These are phyloP conservation scores for Chalcis sispes DNA, from an alignment of 2,888 invertebrate species.

Conservation along the genomic window DNA sequence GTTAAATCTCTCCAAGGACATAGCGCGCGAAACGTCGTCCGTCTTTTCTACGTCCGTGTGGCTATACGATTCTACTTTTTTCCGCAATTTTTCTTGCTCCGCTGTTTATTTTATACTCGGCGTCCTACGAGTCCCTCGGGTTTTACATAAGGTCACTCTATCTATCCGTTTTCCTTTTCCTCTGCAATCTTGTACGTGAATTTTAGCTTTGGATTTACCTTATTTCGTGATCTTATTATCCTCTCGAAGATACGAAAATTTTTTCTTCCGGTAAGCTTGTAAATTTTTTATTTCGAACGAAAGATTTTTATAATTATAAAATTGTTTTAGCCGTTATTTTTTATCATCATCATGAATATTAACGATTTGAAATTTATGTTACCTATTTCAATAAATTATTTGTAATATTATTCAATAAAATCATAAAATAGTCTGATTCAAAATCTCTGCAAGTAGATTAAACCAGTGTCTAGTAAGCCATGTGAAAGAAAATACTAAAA, in stretches of 20 bases:
- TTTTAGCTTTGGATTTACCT: conserved; percentile 7
- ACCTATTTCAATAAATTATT: no score
- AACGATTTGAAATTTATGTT: no score
- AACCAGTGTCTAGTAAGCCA: no score
- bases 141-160: conserved; percentile 38
- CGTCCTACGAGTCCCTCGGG: conserved; percentile 26
- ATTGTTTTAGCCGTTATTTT: no score
- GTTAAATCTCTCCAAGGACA: conserved; percentile 46
- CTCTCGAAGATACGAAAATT: not conserved
- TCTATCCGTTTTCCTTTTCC: not conserved
- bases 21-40: conserved; percentile 37
- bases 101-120: conserved; percentile 49
- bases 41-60: conserved; percentile 34
- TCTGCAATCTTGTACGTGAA: not conserved
- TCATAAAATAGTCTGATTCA: no score
- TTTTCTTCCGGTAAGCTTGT: not conserved
- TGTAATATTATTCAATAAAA: no score
- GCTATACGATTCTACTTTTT: conserved; percentile 26
- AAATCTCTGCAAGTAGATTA: no score
- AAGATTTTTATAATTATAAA: no score
- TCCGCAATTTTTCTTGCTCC: conserved; percentile 44
- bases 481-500: no score
- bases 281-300: conserved; percentile 12
- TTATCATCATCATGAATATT: no score
- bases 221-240: not conserved